Evolutionary conservation across 2,888 invertebrate species (phyloP).

Genomic region (Drosophila borealis): DNA sequence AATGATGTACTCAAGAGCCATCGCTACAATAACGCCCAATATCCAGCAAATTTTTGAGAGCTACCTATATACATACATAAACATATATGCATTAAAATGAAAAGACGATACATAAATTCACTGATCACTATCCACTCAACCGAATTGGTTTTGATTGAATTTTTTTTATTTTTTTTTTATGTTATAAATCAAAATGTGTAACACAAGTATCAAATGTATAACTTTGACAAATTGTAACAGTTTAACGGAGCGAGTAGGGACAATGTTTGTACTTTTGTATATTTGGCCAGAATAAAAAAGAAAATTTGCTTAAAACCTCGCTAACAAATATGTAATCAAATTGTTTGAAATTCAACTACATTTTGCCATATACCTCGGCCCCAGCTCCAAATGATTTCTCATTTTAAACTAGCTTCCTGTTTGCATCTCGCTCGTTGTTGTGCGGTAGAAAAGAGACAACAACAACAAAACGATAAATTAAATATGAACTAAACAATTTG

Average conservation of each 20-base stretch:
- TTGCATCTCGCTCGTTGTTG: constrained; percentile 68
- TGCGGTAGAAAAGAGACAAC: constrained; percentile 31
- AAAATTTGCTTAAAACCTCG: constrained; percentile 22
- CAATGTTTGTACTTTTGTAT: constrained; percentile 47
- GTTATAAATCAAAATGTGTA: constrained; percentile 11
- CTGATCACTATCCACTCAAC: constrained; percentile 13
- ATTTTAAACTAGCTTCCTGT: constrained; percentile 11
- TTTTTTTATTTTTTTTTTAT: constrained; percentile 2
- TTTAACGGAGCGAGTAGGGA: constrained; percentile 27
- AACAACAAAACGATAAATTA: neutral
- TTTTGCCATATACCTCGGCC: constrained; percentile 31
- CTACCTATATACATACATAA: neutral
- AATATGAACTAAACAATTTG: constrained; percentile 21
- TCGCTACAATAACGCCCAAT: constrained; percentile 11
- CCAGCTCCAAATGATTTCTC: constrained; percentile 7
- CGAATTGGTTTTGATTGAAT: constrained; percentile 19
- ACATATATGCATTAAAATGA: constrained; percentile 5
- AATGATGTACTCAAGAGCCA: constrained; percentile 20
- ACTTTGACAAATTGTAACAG: constrained; percentile 16
- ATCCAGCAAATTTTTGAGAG: constrained; percentile 6
- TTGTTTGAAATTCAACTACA: constrained; percentile 17
- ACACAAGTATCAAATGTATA: constrained; percentile 2
- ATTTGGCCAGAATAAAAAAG: constrained; percentile 11
- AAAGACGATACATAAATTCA: constrained; percentile 12
- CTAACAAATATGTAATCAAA: constrained; percentile 24